Evolutionary conservation across 2,113 vertebrate genomes (phyloP), one percentile per base, ranked within the genome.

Genomic region (Ptilonorhynchus violaceus): DNA sequence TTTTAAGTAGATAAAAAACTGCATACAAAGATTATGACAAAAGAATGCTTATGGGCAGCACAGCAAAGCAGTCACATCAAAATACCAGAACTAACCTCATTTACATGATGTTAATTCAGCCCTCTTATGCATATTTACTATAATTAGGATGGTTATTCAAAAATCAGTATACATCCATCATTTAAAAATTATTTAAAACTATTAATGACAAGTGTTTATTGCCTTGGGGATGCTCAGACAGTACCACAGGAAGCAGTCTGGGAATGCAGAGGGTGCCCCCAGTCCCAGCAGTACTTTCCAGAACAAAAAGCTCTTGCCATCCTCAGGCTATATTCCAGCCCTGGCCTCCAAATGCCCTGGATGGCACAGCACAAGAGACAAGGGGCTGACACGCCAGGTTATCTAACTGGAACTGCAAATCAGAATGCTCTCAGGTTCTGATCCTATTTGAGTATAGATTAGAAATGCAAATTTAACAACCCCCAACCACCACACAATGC

Each of bases 381-480:
- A 63, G 62, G 0, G 1, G 70, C 58, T 68, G 53, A 76, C 66
- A 75, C 62, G 79, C 46, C 0, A 0, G 14, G 85, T 85, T 83
- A 84, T 46, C 62, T 58, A 66, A 60, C 1, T 72, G 62, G 42
- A 83, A 76, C 70, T 2, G 2, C 78, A 88, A 53, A 83, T 30
- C 78, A 73, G n/a, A 53, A 27, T 47, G 78, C 23, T 85, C 89
- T 85, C 60, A 72, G 52, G 39, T 72, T 83, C 63, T 85, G 63
- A 58, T 90, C 88, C 69, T 82, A 55, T 59, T 42, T 91, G 53
- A 88, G 63, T 30, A 70, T 3, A 27, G 79, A 86, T 84, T 88
- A 89, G 46, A 93, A 93, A 96, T 59, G 80, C 74, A 85, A 73
- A 94, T 66, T 20, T 39, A 88, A 93, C 89, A 85, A 33, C 44